Base-by-base conservation (phyloP, 2,797 vertebrate species). In the Pyrocephalus nanus region DNA sequence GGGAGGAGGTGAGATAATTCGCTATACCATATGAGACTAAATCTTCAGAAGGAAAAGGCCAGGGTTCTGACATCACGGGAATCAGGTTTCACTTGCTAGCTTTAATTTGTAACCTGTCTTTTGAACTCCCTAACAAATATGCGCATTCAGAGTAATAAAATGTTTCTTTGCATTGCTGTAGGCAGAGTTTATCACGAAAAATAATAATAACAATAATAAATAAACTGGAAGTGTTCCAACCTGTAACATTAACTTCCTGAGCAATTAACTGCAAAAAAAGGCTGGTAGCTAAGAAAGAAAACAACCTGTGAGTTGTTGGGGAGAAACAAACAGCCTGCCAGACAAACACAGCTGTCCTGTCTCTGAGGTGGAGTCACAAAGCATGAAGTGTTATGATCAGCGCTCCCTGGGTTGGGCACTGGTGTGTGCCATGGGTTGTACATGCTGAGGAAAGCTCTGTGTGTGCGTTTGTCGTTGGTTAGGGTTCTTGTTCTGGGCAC, bases 1-100 rank as follows among this genome's bases (percentile, higher is more conserved):
- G 43, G 34, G 27, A 61, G 27, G 27, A 34, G n/a, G 32, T 53
- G 38, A 61, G 34, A 15, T 67, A 15, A 30, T 65, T 65, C 7
- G 3, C 11, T 50, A 0, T 23, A 26, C 22, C 8, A 0, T 3
- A 9, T 0, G 2, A 62, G n/a, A n/a, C 17, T 22, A 9, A 48
- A 48, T 54, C 20, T 92, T 18, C 14, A 13, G 50, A 71, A 62
- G 30, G 43, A 60, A 29, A 29, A 84, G 25, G 11, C 5, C 32
- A 4, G 23, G 21, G 8, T 74, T 67, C 36, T 85, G 23, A n/a
- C 0, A 0, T 40, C 7, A 2, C 11, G 11, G 36, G 8, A 54
- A 36, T 47, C 3, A 9, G 21, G 9, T 42, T 64, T 74, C 62
- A 6, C 53, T 64, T 73, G 25, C 42, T n/a, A 11, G 32, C 32